phyloP scores from a whole-genome alignment of 2,113 vertebrate genomes.

The Tetraodon nigroviridis region DNA sequence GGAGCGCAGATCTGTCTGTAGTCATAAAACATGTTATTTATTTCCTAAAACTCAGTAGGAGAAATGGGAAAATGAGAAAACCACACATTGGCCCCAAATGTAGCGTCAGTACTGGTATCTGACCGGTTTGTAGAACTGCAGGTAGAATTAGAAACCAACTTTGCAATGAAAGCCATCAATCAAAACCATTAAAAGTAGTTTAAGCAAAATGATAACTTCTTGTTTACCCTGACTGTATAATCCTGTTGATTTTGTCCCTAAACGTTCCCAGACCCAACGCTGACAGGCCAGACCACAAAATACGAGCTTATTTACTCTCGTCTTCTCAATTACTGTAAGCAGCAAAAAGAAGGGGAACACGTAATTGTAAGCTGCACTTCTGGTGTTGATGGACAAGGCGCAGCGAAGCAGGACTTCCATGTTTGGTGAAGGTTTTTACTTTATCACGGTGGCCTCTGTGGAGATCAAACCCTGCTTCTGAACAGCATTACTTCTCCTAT shows the following conservation, averaged over 20 bases:
- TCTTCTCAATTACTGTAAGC: constrained; percentile 18
- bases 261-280: not conserved
- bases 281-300: constrained; percentile 16
- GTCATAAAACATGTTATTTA: too few relatives aligned
- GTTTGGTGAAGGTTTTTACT: not conserved
- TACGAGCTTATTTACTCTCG: constrained; percentile 8
- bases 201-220: not conserved
- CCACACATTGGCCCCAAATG: too few relatives aligned
- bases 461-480: constrained; percentile 2
- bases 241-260: constrained; percentile 1
- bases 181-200: not conserved
- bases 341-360: constrained; percentile 20
- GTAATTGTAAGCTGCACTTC: constrained; percentile 22
- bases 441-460: constrained; percentile 22
- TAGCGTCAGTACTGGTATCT: too few relatives aligned
- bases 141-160: too few relatives aligned
- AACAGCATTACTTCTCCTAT: not conserved
- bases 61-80: too few relatives aligned
- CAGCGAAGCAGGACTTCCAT: constrained; percentile 5
- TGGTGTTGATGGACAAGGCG: constrained; percentile 25
- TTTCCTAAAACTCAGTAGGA: too few relatives aligned
- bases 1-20: too few relatives aligned
- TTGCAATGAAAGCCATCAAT: too few relatives aligned
- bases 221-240: not conserved
- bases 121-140: too few relatives aligned